A percentile compares a stretch with the other conserved stretches of the same genome.
Conservation (phyloP, 2,113 vertebrate species). For the Paratilapia polleni region DNA sequence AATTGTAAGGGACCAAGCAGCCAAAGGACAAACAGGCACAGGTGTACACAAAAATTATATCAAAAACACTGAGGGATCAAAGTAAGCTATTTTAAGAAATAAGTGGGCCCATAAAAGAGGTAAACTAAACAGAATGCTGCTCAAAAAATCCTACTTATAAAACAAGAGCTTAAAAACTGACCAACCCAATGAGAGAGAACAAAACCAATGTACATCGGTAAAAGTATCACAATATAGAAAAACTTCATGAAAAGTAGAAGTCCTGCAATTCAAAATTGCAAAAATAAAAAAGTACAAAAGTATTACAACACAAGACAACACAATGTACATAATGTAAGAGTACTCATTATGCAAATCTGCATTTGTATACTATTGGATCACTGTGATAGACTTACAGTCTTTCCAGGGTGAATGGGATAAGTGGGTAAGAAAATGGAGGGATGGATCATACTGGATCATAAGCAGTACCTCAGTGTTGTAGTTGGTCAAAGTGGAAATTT, state of each 20-base stretch:
- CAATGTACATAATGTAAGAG: background rate
- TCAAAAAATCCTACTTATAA: background rate
- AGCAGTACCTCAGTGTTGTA: no score
- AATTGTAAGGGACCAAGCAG: background rate
- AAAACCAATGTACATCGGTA: background rate
- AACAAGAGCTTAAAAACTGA: background rate
- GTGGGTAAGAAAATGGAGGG: background rate
- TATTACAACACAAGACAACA: no score
- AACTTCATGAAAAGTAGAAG: background rate
- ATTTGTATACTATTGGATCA: background rate
- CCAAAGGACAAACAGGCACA: background rate
- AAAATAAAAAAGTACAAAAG: background rate
- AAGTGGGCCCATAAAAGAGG: background rate
- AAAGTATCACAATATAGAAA: background rate
- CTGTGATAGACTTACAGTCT: background rate
- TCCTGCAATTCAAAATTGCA: rapidly evolving
- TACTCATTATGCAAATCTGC: background rate
- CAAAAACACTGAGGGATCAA: background rate
- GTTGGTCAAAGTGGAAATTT: no score
- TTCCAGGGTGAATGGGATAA: no score
- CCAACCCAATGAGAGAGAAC: background rate
- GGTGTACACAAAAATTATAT: background rate
- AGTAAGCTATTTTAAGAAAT: background rate
- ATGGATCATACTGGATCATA: no score
- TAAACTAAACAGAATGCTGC: background rate